phyloP scores from a whole-genome alignment of 64 coral and sea anemone genomes.

The Dendrophyllia cribrosa region DNA sequence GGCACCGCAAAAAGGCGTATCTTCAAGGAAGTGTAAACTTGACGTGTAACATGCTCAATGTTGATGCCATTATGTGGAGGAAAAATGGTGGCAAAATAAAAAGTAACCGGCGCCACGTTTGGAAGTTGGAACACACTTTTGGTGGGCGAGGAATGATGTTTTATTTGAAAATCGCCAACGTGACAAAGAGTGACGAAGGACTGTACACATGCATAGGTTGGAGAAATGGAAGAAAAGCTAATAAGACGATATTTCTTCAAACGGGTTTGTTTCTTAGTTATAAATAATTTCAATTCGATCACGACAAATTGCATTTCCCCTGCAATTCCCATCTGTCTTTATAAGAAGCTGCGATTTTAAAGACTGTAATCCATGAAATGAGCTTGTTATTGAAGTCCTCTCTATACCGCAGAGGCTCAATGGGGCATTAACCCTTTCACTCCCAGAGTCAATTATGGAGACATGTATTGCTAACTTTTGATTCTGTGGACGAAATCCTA shows the following conservation, averaged over 20 bases:
- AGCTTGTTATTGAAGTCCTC: no score
- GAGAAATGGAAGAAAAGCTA: background rate
- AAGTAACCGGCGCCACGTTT: background rate
- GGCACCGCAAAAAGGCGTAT: background rate
- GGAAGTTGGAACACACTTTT: background rate
- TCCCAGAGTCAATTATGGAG: no score
- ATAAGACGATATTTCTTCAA: background rate
- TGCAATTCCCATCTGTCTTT: no score
- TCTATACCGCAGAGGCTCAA: no score
- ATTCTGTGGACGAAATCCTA: no score
- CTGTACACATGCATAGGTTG: background rate
- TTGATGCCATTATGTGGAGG: background rate
- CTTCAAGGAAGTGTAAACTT: conserved; percentile 10
- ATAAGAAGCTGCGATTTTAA: no score
- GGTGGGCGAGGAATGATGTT: background rate
- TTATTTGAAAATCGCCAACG: background rate
- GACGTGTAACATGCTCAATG: conserved; percentile 8
- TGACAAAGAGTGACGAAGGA: conserved; percentile 36
- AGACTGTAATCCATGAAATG: no score
- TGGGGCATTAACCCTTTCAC: no score
- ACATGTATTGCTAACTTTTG: no score
- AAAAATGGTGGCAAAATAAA: background rate
- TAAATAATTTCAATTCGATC: no score
- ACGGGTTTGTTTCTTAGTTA: conserved; percentile 5
- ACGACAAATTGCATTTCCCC: no score